A percentile compares a stretch with the other conserved stretches of the same genome.
phyloP scores from a whole-genome alignment of 1,140 invertebrate genomes.

The Nixonia krombeini region DNA sequence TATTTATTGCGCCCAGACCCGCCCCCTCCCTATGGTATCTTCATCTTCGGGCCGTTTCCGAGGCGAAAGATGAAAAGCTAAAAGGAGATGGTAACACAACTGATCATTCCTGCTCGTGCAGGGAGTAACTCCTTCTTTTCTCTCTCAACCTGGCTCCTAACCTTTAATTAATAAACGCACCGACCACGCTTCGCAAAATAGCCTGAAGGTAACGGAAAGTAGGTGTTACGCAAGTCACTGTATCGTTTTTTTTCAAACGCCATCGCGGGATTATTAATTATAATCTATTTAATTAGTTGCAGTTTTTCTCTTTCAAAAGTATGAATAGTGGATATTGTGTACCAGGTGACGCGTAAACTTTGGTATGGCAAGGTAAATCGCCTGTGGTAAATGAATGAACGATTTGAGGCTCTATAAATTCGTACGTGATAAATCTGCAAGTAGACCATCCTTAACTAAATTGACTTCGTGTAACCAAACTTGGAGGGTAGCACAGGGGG shows the following conservation, averaged over 20 bases:
- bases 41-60: conserved; percentile 53
- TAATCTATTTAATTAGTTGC: background rate
- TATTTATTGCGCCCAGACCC: conserved; percentile 58
- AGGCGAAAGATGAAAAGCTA: conserved; percentile 28
- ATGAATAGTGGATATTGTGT: too few relatives aligned
- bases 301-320: too few relatives aligned
- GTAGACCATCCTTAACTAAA: conserved; percentile 71
- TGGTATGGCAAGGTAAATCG: too few relatives aligned
- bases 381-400: conserved; percentile 26
- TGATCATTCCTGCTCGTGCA: conserved; percentile 22
- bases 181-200: conserved; percentile 48
- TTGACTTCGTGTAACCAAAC: conserved; percentile 67
- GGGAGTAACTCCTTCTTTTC: conserved; percentile 30
- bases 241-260: conserved; percentile 14
- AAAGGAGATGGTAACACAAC: conserved; percentile 29
- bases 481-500: conserved; percentile 48
- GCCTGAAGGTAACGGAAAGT: conserved; percentile 31
- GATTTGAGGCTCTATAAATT: conserved; percentile 43
- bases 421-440: conserved; percentile 63
- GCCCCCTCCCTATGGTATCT: conserved; percentile 62
- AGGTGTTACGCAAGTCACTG: conserved; percentile 43
- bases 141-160: conserved; percentile 40
- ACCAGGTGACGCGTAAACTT: background rate
- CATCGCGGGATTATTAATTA: too few relatives aligned
- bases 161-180: conserved; percentile 64